Evolutionary conservation across 2,888 invertebrate genomes (phyloP).

Genomic region (Tipula lateralis): DNA sequence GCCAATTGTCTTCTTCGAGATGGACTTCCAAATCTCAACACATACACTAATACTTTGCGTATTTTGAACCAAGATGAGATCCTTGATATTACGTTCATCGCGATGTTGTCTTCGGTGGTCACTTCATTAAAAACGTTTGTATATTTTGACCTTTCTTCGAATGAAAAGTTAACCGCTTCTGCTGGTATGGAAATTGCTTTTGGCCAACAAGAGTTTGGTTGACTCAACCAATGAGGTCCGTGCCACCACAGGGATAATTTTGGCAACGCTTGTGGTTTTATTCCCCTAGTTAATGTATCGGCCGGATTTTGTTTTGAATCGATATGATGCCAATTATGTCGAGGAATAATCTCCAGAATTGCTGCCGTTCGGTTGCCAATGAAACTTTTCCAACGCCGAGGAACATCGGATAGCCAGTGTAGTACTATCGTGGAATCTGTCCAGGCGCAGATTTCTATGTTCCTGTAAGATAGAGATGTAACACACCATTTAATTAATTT

Average conservation of each 20-base stretch:
- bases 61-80: not conserved
- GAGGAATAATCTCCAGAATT: not conserved
- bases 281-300: not conserved
- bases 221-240: not conserved
- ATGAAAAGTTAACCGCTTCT: no score
- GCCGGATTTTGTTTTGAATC: not conserved
- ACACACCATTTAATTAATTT: no score
- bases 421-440: constrained; percentile 33
- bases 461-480: no score
- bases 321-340: not conserved
- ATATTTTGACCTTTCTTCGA: not conserved
- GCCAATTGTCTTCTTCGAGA: not conserved
- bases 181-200: no score
- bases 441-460: constrained; percentile 32
- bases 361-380: not conserved
- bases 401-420: constrained; percentile 34
- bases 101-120: not conserved
- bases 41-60: not conserved
- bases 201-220: not conserved
- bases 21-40: not conserved
- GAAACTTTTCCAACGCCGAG: not conserved
- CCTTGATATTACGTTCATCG: not conserved
- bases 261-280: no score
- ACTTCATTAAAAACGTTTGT: not conserved
- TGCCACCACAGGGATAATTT: not conserved